Conservation (phyloP, 1,140 invertebrate genomes). For the Megathymus violae region DNA sequence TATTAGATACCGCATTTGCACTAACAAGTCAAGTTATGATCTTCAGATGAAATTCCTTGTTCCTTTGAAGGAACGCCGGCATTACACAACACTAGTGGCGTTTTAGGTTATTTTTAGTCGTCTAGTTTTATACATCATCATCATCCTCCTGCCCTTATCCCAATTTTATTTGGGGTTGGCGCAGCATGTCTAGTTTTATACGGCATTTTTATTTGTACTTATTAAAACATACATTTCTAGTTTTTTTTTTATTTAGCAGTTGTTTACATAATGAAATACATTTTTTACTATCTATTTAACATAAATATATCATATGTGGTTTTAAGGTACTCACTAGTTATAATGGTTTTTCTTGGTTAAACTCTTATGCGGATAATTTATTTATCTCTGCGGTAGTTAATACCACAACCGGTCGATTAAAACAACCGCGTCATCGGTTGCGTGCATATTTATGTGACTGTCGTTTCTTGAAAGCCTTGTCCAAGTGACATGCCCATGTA, state of each 20-base stretch:
- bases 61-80: neutral
- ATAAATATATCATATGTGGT: too few relatives aligned
- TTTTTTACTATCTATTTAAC: too few relatives aligned
- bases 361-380: constrained; percentile 38
- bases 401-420: constrained; percentile 51
- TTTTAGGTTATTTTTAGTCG: neutral
- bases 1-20: neutral
- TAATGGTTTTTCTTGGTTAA: constrained; percentile 25
- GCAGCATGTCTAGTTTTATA: too few relatives aligned
- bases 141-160: too few relatives aligned
- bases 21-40: constrained; percentile 3
- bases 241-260: constrained; percentile 1
- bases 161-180: too few relatives aligned
- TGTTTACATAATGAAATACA: too few relatives aligned
- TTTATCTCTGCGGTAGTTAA: constrained; percentile 41
- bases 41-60: constrained; percentile 7
- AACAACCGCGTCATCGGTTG: constrained; percentile 54
- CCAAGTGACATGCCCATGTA: constrained; percentile 70
- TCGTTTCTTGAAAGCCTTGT: constrained; percentile 69
- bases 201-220: constrained; percentile 2
- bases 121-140: too few relatives aligned
- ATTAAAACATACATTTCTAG: neutral
- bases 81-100: neutral
- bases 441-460: constrained; percentile 61
- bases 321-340: too few relatives aligned